phyloP scores from a whole-genome alignment of 2,888 invertebrate genomes.

The Panzeria rudis region DNA sequence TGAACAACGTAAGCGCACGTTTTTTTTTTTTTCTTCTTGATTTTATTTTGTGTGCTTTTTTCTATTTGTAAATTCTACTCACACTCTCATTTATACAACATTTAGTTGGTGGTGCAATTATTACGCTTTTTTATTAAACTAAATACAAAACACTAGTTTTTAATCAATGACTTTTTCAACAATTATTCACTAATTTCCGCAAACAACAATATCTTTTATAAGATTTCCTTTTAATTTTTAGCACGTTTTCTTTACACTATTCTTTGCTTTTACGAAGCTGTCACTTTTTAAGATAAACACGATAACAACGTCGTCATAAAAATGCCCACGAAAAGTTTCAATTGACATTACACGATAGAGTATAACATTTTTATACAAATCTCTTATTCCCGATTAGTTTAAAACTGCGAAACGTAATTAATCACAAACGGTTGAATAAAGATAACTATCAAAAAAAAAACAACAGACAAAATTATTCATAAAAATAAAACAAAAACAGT shows the following conservation, averaged over 20 bases:
- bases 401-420: slow-evolving; percentile 9
- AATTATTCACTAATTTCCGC: slow-evolving; percentile 59
- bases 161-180: slow-evolving; percentile 70
- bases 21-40: slow-evolving; percentile 70
- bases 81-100: slow-evolving; percentile 40
- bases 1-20: slow-evolving; percentile 78
- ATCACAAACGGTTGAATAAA: slow-evolving; percentile 3
- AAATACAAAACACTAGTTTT: slow-evolving; percentile 46
- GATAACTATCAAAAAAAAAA: neutral
- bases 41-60: slow-evolving; percentile 28
- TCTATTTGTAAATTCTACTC: slow-evolving; percentile 53
- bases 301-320: slow-evolving; percentile 23
- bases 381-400: neutral
- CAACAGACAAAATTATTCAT: neutral
- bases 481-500: slow-evolving; percentile 5
- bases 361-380: neutral
- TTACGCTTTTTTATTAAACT: slow-evolving; percentile 58
- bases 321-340: slow-evolving; percentile 41
- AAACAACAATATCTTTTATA: slow-evolving; percentile 55
- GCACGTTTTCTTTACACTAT: slow-evolving; percentile 23
- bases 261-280: slow-evolving; percentile 1
- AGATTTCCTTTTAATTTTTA: slow-evolving; percentile 36
- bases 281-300: slow-evolving; percentile 17
- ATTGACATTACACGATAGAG: slow-evolving; percentile 19
- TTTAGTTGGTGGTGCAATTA: slow-evolving; percentile 63